Percentiles rank a stretch among this genome's conserved stretches.
These are phyloP conservation scores for Tiaroga cobitis DNA, from an alignment of 2,797 vertebrate species.

Conservation along the genomic window DNA sequence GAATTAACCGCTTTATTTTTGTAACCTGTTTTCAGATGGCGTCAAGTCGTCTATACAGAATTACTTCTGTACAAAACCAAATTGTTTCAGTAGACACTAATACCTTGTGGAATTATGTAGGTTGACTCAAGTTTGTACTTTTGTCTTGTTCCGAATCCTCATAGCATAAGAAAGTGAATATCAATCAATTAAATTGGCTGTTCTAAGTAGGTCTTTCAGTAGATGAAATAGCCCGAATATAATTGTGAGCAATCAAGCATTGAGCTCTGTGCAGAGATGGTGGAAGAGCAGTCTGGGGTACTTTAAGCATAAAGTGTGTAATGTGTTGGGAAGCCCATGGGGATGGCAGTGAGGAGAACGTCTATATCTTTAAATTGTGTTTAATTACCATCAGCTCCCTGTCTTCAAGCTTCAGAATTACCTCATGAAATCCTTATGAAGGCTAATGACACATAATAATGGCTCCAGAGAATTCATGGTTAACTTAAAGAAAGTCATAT, in stretches of 20 bases:
- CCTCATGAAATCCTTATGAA: conserved; percentile 71
- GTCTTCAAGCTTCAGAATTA: conserved; percentile 44
- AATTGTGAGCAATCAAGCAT: conserved; percentile 27
- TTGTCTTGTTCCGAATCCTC: not conserved
- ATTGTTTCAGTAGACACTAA: not conserved
- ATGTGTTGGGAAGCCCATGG: conserved; percentile 38
- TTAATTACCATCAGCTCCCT: conserved; percentile 58
- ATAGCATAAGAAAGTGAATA: not conserved
- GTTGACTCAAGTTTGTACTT: conserved; percentile 4
- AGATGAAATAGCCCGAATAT: conserved; percentile 16
- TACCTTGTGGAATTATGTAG: not conserved
- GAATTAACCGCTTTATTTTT: not conserved
- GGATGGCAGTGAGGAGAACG: conserved; percentile 49
- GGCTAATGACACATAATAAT: conserved; percentile 69
- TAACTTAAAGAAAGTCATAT: conserved; percentile 49
- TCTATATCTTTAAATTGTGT: conserved; percentile 52
- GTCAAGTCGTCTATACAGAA: not conserved
- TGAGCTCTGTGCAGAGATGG: conserved; percentile 29
- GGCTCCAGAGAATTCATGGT: conserved; percentile 55
- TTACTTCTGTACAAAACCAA: not conserved
- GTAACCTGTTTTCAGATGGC: not conserved
- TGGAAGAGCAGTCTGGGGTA: conserved; percentile 3
- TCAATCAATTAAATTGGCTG: conserved; percentile 1
- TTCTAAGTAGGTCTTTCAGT: conserved; percentile 9
- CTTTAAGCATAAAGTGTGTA: conserved; percentile 19